Evolutionary conservation across 2,797 vertebrate species (phyloP).

Genomic region (Sarcophilus harrisii): DNA sequence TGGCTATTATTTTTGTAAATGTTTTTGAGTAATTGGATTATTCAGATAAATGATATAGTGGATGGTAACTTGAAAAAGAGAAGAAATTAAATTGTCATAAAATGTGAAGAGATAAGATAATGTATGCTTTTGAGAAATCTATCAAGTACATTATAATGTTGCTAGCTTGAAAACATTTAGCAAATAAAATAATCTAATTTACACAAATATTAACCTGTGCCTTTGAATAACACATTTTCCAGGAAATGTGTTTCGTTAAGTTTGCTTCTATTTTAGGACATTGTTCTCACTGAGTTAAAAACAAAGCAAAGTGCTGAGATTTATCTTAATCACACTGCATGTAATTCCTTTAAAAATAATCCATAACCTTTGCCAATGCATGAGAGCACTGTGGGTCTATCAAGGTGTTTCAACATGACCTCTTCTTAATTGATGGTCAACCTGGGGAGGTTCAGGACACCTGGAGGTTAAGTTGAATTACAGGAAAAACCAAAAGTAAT

Average conservation of each 20-base stretch:
- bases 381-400: neutral
- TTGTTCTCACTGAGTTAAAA: neutral
- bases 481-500: slow-evolving; percentile 87
- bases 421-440: slow-evolving; percentile 78
- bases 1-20: neutral
- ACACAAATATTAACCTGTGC: neutral
- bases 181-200: neutral
- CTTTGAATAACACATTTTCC: neutral
- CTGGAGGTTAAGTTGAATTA: slow-evolving; percentile 79
- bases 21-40: neutral
- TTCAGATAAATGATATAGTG: neutral
- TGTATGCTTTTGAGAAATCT: neutral
- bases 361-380: neutral
- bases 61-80: neutral
- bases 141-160: neutral
- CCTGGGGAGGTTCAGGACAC: slow-evolving; percentile 58
- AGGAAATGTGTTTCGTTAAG: neutral
- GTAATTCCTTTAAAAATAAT: slow-evolving; percentile 31
- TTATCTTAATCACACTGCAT: neutral
- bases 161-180: neutral
- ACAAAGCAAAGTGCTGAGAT: neutral
- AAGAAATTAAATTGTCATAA: neutral
- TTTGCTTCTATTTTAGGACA: neutral
- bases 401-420: neutral
- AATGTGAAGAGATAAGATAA: neutral